Evolutionary conservation across 2,888 invertebrate genomes (phyloP).

Genomic region (Drosophila eohydei): DNA sequence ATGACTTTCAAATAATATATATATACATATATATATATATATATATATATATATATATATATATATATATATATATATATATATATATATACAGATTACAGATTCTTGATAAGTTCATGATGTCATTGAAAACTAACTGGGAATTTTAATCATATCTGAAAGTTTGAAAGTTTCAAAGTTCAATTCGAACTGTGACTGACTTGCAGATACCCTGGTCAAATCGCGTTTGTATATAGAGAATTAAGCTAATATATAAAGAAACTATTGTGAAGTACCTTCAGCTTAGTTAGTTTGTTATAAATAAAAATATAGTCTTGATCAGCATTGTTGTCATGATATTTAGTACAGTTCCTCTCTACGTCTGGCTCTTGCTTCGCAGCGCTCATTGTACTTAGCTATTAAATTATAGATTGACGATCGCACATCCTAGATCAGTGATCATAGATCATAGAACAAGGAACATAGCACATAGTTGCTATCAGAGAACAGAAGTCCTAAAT

Average conservation of each 20-base stretch:
- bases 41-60: too few species aligned
- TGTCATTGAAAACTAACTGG: constrained; percentile 24
- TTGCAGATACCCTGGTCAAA: neutral
- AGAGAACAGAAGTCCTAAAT: neutral
- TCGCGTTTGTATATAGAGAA: neutral
- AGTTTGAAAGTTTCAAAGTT: neutral
- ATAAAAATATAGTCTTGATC: neutral
- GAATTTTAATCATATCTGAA: constrained; percentile 9
- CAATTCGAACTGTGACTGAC: neutral
- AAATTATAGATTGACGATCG: neutral
- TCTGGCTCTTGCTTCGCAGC: too few species aligned
- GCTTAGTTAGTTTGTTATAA: too few species aligned
- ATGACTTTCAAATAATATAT: constrained; percentile 5
- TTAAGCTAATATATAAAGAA: neutral
- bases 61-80: neutral
- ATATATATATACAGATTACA: constrained; percentile 7
- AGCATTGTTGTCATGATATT: neutral
- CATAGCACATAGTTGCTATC: neutral
- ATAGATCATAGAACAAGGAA: neutral
- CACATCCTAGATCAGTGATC: neutral
- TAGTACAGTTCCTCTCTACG: neutral
- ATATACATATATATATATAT: neutral
- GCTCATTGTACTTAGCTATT: too few species aligned
- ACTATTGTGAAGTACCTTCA: too few species aligned
- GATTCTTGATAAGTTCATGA: constrained; percentile 32